Conservation (phyloP, 2,113 vertebrate genomes). For the Phaethornis superciliosus region DNA sequence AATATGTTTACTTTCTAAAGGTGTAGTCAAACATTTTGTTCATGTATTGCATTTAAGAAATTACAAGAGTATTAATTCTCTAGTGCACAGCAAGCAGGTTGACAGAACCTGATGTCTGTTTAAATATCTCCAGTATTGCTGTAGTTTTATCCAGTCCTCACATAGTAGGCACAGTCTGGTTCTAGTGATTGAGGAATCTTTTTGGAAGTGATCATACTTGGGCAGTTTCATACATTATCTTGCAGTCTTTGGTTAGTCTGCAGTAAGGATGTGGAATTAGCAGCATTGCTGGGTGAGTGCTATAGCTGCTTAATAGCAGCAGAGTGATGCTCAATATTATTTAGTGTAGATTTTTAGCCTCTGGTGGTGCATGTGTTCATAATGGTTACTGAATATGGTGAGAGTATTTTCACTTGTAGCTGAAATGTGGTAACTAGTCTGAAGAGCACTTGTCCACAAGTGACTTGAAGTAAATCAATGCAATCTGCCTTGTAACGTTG, state of each 20-base stretch:
- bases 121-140: neutral
- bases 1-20: neutral
- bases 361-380: neutral
- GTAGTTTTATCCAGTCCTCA: neutral
- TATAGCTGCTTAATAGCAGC: neutral
- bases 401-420: neutral
- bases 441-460: neutral
- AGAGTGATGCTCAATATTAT: neutral
- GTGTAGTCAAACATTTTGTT: neutral
- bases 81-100: neutral
- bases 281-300: neutral
- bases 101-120: accelerated
- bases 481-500: neutral
- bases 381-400: neutral
- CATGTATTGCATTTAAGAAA: neutral
- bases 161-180: neutral
- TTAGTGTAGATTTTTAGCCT: neutral
- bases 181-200: neutral
- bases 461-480: neutral
- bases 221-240: neutral
- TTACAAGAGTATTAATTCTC: neutral
- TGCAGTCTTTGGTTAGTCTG: neutral
- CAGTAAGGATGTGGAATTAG: neutral
- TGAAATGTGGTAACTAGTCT: neutral
- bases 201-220: neutral